Conservation (phyloP, 1,140 invertebrate genomes). For the Yoshiicerus persimilis region DNA sequence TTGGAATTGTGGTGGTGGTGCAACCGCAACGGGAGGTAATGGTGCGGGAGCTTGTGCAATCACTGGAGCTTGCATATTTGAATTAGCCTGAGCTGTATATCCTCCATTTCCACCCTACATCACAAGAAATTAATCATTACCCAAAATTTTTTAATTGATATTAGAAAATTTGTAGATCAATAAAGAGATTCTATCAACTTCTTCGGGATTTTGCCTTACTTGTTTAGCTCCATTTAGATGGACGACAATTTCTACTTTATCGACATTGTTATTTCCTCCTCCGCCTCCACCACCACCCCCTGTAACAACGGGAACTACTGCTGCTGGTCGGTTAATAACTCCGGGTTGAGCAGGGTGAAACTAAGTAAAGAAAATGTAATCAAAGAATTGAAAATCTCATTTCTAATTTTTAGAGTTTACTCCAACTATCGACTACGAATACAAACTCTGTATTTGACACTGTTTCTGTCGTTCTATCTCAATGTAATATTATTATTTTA, state of each 20-base stretch:
- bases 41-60: not conserved
- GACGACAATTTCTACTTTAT: constrained; percentile 25
- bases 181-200: not conserved
- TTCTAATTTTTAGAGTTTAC: no score
- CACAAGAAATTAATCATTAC: not conserved
- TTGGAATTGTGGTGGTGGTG: not conserved
- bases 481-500: not conserved
- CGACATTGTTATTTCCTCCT: not conserved
- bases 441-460: not conserved
- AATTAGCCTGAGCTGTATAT: not conserved
- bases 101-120: not conserved
- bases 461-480: not conserved
- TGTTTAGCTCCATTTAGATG: constrained; percentile 2
- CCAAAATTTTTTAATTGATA: not conserved
- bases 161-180: not conserved
- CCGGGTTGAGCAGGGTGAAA: not conserved
- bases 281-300: not conserved
- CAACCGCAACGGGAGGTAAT: not conserved
- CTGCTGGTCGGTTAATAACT: not conserved
- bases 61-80: not conserved
- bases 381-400: not conserved
- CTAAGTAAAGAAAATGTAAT: not conserved
- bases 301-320: no score
- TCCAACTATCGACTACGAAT: no score
- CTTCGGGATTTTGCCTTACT: not conserved